Base-by-base conservation (phyloP, 2,888 invertebrate species). In the Tenthredo notha region DNA sequence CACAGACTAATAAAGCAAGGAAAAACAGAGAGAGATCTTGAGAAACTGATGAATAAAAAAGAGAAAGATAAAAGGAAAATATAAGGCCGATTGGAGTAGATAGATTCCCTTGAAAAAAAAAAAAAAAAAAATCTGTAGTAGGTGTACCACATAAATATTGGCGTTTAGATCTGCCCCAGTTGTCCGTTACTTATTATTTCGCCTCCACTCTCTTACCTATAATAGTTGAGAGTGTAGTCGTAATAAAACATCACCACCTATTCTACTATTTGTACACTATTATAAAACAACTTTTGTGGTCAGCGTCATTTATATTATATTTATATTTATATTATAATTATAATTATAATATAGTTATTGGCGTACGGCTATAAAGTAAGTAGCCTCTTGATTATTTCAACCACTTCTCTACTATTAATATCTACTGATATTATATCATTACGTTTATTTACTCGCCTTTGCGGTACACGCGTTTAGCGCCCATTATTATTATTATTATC, bases 21-120 rank as follows among this genome's bases (percentile, higher is more conserved):
- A 86, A 87, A 86, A 88, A 87, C 86, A 88, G 84, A 74, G 67
- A 84, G 75, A 85, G 82, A 75, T 83, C 85, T 85, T 84, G 85
- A 85, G 12, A 84, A 85, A 84, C 75, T 85, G 61, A 87, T 84
- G 85, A 72, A 86, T 67, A 86, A 37, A 78, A 43, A 58, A n/a
- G 7, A 25, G n/a, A n/a, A 33, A 33, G 29, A 33, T 33, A 50
- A 43, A 43, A 85, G 21, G 65, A 75, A 75, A 65, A 43, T 75
- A 85, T 37, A 54, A n/a, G 54, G 6, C 61, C 21, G 12, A 25
- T 61, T 25, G 10, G 25, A 61, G 9, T 61, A 6, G 50, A 61
- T 61, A 6, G 50, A 61, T 61, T 61, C 21, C 21, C 9, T 9
- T 50, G 67, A 58, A 78, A 61, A 21, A 25, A 37, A 84, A 84